Evolutionary conservation across 2,113 vertebrate species (phyloP), one percentile per base, ranked within the genome.

Genomic region (Struthidea cinerea): DNA sequence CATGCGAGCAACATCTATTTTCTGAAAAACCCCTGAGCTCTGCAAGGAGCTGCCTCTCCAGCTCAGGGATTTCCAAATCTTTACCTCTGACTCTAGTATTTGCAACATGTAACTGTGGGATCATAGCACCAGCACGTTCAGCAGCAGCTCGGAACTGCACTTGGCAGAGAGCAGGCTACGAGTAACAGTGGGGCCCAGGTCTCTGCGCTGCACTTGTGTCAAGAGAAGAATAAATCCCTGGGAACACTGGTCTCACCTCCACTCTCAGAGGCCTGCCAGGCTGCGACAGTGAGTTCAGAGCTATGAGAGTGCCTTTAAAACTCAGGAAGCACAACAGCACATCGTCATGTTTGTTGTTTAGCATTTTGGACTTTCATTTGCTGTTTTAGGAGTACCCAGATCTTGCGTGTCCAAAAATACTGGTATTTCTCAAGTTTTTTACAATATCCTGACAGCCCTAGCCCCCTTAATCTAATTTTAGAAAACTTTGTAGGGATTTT

Each of bases 391-490:
- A 93, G 39, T 73, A 74, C 22, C 6, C 71, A 56, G 67, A 61
- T 82, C 89, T 65, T 26, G 33, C 2, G 11, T 50, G 74, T 44
- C 87, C 93, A 79, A 91, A 97, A 94, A 93, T 96, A 93, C 53
- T 11, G 1, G 26, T 68, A 57, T 83, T 94, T 96, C 67, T 95
- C 84, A 71, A 91, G 77, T 39, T 52, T 93, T 85, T 84, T 93
- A 84, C 91, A 69, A 82, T 91, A 82, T 68, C 30, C 39, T 94
- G 91, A 89, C 94, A 95, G 67, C 41, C 83, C 28, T 84, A 87
- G 74, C 86, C 91, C 78, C 78, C 84, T 87, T 89, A 53, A 82
- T 84, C 83, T 96, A 91, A 96, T 93, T 94, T 95, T 93, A 90
- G 95, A 71, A 94, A 93, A 89, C 68, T 97, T 97, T 87, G 80